A percentile compares a stretch with the other conserved stretches of the same genome.
Evolutionary conservation across 2,888 invertebrate species (phyloP).

Genomic region (Aphidoletes aphidimyza): DNA sequence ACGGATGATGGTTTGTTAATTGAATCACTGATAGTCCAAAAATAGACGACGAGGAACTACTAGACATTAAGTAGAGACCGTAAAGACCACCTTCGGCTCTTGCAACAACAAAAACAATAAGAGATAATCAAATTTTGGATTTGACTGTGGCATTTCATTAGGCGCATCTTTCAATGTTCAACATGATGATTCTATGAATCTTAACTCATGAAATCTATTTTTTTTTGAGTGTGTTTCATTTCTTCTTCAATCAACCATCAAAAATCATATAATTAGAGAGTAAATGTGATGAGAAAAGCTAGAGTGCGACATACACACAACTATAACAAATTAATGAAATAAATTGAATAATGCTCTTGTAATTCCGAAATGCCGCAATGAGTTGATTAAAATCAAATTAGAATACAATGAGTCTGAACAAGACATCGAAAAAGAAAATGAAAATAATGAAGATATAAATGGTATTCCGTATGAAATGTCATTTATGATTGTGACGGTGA

Average conservation of each 20-base stretch:
- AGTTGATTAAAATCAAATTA: conserved; percentile 52
- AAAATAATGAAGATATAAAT: conserved; percentile 44
- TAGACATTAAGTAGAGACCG: not conserved
- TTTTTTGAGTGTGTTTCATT: too few relatives aligned
- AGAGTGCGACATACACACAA: not conserved
- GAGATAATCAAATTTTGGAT: not conserved
- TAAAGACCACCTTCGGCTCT: not conserved
- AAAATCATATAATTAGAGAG: not conserved
- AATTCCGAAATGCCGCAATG: conserved; percentile 23
- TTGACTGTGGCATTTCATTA: not conserved
- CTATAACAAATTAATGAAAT: too few relatives aligned
- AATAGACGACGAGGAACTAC: not conserved
- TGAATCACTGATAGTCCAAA: not conserved
- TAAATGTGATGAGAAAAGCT: not conserved
- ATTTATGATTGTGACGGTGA: not conserved
- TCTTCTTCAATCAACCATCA: not conserved
- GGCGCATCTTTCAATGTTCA: not conserved
- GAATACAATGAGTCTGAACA: not conserved
- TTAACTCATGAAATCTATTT: too few relatives aligned
- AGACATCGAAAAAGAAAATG: not conserved
- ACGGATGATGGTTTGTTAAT: not conserved
- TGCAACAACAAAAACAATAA: not conserved
- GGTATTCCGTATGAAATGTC: not conserved
- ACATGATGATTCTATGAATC: too few relatives aligned
- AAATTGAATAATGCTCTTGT: too few relatives aligned